Percentiles rank a stretch among this genome's conserved stretches.
phyloP scores from a whole-genome alignment of 2,797 vertebrate genomes.

The Onychomys torridus region DNA sequence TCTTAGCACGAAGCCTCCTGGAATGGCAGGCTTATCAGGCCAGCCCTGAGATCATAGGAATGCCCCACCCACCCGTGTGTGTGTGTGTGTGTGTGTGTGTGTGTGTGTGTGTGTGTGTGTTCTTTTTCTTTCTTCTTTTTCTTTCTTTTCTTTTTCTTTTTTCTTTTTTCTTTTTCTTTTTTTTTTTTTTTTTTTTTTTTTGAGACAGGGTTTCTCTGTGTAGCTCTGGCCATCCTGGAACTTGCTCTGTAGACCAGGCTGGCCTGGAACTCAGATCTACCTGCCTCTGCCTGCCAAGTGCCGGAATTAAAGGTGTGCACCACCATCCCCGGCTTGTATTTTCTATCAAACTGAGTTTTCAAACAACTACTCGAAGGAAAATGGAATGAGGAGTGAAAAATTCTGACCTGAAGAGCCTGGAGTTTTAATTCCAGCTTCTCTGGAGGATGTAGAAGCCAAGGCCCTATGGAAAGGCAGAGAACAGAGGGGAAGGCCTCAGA shows the following conservation, averaged over 20 bases:
- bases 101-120: no score
- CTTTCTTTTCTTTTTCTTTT: no score
- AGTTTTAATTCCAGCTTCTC: conserved; percentile 55
- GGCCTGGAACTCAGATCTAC: neutral
- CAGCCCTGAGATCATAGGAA: conserved; percentile 9
- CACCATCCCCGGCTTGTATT: neutral
- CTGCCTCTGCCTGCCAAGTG: neutral
- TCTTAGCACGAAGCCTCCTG: neutral
- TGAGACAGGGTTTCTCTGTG: neutral
- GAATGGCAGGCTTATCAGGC: neutral
- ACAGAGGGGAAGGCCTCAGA: neutral
- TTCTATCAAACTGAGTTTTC: conserved; percentile 52
- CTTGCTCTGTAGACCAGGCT: neutral
- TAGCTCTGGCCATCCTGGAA: neutral
- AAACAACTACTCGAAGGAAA: conserved; percentile 60
- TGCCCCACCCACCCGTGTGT: neutral
- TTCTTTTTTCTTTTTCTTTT: no score
- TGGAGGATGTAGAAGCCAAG: conserved; percentile 7
- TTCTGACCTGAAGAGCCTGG: conserved; percentile 11
- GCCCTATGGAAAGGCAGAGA: neutral
- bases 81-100: neutral
- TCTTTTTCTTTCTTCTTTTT: no score
- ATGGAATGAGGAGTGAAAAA: neutral
- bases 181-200: neutral
- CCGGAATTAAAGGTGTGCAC: neutral